phyloP scores from a whole-genome alignment of 2,888 invertebrate genomes.

The Drosophila subquinaria region DNA sequence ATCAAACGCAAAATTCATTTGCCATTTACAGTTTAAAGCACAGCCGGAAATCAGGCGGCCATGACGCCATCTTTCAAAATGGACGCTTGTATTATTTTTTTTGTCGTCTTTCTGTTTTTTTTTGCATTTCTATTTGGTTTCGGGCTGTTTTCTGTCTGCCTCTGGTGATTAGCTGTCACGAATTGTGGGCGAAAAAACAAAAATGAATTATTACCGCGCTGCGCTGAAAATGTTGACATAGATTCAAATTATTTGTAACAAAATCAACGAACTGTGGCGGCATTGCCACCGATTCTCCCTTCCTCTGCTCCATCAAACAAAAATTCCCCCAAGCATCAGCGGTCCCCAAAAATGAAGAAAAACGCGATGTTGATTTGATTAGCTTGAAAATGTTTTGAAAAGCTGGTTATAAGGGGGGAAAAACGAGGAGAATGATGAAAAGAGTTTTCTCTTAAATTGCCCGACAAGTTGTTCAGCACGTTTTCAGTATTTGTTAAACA shows the following conservation, averaged over 20 bases:
- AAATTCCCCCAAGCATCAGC: slow-evolving; percentile 1
- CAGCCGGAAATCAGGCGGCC: slow-evolving; percentile 74
- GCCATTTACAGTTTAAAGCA: slow-evolving; percentile 58
- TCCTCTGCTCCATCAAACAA: neutral
- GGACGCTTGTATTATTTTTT: slow-evolving; percentile 37
- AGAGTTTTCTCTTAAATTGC: slow-evolving; percentile 47
- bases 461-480: slow-evolving; percentile 34
- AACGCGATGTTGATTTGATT: slow-evolving; percentile 64
- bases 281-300: neutral
- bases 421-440: slow-evolving; percentile 6
- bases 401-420: neutral
- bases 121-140: slow-evolving; percentile 27
- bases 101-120: slow-evolving; percentile 9
- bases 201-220: slow-evolving; percentile 76
- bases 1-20: slow-evolving; percentile 66
- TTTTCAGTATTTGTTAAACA: slow-evolving; percentile 30
- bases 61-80: slow-evolving; percentile 78
- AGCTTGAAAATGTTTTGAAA: slow-evolving; percentile 41
- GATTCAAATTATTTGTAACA: slow-evolving; percentile 79
- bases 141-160: slow-evolving; percentile 44
- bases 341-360: slow-evolving; percentile 7
- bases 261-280: slow-evolving; percentile 71
- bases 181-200: slow-evolving; percentile 68
- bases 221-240: slow-evolving; percentile 75
- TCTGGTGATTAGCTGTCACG: slow-evolving; percentile 77